These are phyloP conservation scores for Chaetorhynchus papuensis DNA, from an alignment of 2,113 vertebrate species.

Conservation along the genomic window DNA sequence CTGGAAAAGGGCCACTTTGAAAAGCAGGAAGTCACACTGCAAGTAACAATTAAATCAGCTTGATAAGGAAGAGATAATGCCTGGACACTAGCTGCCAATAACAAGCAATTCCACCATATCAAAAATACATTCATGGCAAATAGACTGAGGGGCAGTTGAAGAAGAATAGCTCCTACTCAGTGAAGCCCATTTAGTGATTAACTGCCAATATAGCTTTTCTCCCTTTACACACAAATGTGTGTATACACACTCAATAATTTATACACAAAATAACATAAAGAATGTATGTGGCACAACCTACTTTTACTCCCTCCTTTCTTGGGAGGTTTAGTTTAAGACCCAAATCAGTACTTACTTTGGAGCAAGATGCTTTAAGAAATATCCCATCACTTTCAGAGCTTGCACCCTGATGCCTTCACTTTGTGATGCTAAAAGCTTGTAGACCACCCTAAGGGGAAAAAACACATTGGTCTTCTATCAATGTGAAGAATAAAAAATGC, in stretches of 20 bases:
- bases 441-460: conserved; percentile 82
- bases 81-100: not conserved
- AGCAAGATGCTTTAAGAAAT: conserved; percentile 90
- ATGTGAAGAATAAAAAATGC: not conserved
- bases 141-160: not conserved
- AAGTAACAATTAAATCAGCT: not conserved
- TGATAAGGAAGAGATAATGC: not conserved
- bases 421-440: conserved; percentile 94
- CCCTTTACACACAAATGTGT: not conserved
- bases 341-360: conserved; percentile 85
- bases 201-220: not conserved
- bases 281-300: not conserved
- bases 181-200: not conserved
- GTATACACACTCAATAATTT: not conserved
- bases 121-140: not conserved
- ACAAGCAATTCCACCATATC: not conserved
- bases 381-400: conserved; percentile 94
- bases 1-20: not conserved
- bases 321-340: not conserved
- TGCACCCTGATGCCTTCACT: conserved; percentile 94
- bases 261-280: not conserved
- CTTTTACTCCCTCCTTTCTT: not conserved
- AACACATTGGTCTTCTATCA: not conserved
- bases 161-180: not conserved
- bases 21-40: not conserved